phyloP scores from a whole-genome alignment of 2,888 invertebrate species.

The Bhutanitis thaidina region DNA sequence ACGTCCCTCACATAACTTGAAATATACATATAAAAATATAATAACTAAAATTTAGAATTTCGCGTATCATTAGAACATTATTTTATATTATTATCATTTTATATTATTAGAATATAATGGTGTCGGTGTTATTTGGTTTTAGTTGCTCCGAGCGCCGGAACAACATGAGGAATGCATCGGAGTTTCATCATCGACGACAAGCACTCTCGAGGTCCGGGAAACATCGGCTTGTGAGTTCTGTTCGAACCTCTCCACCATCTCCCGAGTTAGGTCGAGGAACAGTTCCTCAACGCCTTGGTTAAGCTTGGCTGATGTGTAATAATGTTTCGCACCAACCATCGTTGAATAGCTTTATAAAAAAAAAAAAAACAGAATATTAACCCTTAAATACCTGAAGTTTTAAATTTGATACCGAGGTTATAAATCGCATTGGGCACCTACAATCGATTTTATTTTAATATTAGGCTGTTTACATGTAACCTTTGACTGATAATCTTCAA shows the following conservation, averaged over 20 bases:
- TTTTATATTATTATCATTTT: neutral
- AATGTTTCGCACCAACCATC: conserved; percentile 95
- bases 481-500: too few species aligned
- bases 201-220: conserved; percentile 49
- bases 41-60: neutral
- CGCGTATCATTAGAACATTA: neutral
- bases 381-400: too few species aligned
- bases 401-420: too few species aligned
- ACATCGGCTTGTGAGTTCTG: conserved; percentile 45
- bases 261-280: conserved; percentile 89
- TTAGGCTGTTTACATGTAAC: too few species aligned
- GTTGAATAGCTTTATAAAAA: conserved; percentile 90
- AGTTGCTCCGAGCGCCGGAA: conserved; percentile 43
- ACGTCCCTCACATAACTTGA: neutral
- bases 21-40: conserved; percentile 8
- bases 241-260: conserved; percentile 81
- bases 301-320: conserved; percentile 95
- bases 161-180: conserved; percentile 58
- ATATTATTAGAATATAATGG: neutral
- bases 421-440: too few species aligned
- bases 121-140: conserved; percentile 18
- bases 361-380: neutral
- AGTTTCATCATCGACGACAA: conserved; percentile 67
- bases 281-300: conserved; percentile 95
- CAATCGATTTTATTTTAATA: too few species aligned